phyloP scores from a whole-genome alignment of 1,140 invertebrate genomes.

The Ceratosolen fusciceps region DNA sequence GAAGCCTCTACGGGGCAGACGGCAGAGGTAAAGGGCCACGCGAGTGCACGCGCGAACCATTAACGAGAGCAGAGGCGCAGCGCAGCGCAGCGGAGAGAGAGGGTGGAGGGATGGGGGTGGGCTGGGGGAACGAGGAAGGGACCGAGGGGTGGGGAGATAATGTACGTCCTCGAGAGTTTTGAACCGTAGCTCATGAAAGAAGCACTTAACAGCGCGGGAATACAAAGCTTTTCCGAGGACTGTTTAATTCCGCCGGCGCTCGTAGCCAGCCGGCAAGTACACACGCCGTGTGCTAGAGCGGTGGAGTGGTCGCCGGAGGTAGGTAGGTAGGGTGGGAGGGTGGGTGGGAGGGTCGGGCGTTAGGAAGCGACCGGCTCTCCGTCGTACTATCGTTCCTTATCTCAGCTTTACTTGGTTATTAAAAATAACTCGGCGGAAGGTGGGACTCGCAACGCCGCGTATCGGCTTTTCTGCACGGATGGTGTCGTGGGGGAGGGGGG shows the following conservation, averaged over 20 bases:
- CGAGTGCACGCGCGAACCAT: slow-evolving; percentile 24
- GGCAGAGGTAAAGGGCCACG: neutral
- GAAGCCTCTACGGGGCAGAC: neutral
- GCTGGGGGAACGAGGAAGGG: slow-evolving; percentile 3
- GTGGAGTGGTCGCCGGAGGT: slow-evolving; percentile 25
- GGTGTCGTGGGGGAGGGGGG: neutral
- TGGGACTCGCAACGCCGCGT: slow-evolving; percentile 12
- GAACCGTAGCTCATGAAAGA: neutral
- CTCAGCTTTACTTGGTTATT: slow-evolving; percentile 32
- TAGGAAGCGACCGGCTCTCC: no score
- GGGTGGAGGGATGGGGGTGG: neutral
- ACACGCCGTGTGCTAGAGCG: slow-evolving; percentile 11
- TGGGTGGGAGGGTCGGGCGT: slow-evolving; percentile 27
- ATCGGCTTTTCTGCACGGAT: neutral
- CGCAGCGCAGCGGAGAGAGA: neutral
- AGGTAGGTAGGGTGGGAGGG: slow-evolving; percentile 50
- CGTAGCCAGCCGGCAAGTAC: slow-evolving; percentile 7
- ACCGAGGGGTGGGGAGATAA: slow-evolving; percentile 25
- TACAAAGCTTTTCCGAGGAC: slow-evolving; percentile 15
- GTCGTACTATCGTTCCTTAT: slow-evolving; percentile 40
- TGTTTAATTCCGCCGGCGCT: slow-evolving; percentile 2
- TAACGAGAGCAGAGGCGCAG: no score
- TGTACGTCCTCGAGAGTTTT: slow-evolving; percentile 13
- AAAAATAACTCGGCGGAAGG: slow-evolving; percentile 32
- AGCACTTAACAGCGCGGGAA: slow-evolving; percentile 12